A percentile compares a stretch with the other conserved stretches of the same genome.
Evolutionary conservation across 2,888 invertebrate genomes (phyloP).

Genomic region (Tenthredo mesomela): DNA sequence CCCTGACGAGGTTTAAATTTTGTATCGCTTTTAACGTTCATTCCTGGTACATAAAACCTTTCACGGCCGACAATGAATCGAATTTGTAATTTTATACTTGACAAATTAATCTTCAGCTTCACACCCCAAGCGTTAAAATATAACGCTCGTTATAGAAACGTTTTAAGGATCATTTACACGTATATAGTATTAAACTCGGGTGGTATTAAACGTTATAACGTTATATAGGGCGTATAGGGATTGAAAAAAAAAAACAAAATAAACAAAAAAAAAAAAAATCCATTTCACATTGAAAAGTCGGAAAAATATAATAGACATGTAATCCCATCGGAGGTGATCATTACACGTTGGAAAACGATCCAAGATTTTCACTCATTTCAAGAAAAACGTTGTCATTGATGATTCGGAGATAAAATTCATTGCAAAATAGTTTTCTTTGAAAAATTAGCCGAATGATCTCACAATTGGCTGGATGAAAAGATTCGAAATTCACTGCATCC

Average conservation of each 20-base stretch:
- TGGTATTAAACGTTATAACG: background rate
- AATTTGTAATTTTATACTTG: constrained; percentile 26
- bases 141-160: constrained; percentile 2
- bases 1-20: constrained; percentile 20
- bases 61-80: background rate
- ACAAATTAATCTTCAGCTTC: constrained; percentile 28
- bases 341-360: too few species aligned
- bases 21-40: constrained; percentile 18
- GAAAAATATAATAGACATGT: background rate
- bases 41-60: constrained; percentile 8
- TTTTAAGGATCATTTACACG: constrained; percentile 1
- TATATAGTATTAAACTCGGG: background rate
- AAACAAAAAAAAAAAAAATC: background rate
- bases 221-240: background rate
- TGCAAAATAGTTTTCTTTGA: too few species aligned
- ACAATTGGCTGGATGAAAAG: too few species aligned
- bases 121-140: background rate
- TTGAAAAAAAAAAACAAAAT: background rate
- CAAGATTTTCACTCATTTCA: too few species aligned
- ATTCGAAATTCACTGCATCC: too few species aligned
- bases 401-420: too few species aligned
- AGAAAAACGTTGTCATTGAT: too few species aligned
- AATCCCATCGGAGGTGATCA: background rate
- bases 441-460: too few species aligned
- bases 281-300: background rate